A percentile compares a stretch with the other conserved stretches of the same genome.
These are phyloP conservation scores for Agrochola litura DNA, from an alignment of 2,888 invertebrate species.

Conservation along the genomic window DNA sequence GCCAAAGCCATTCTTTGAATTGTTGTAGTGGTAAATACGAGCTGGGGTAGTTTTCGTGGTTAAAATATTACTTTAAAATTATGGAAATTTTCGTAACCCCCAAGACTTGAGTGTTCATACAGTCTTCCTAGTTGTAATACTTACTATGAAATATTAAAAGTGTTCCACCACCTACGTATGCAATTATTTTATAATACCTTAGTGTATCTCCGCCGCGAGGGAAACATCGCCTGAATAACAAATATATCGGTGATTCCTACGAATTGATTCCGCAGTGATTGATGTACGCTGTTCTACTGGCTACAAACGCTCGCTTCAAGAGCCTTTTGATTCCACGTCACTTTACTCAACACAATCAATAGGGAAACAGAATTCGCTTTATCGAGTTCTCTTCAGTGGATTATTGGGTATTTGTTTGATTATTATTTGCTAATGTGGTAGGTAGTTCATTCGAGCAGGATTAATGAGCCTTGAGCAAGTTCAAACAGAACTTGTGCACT, in stretches of 20 bases:
- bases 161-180: neutral
- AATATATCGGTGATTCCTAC: slow-evolving; percentile 60
- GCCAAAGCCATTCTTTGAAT: neutral
- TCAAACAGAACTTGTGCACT: neutral
- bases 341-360: slow-evolving; percentile 52
- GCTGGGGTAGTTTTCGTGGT: neutral
- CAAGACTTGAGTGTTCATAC: neutral
- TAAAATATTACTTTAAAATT: neutral
- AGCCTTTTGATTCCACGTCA: slow-evolving; percentile 55
- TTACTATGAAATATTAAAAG: neutral
- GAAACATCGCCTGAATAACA: slow-evolving; percentile 62
- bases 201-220: slow-evolving; percentile 33
- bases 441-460: neutral
- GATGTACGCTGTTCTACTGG: slow-evolving; percentile 66
- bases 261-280: slow-evolving; percentile 72
- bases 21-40: neutral
- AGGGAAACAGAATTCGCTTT: slow-evolving; percentile 45
- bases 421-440: slow-evolving; percentile 1
- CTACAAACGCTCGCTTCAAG: slow-evolving; percentile 45
- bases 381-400: slow-evolving; percentile 11
- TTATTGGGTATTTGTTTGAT: slow-evolving; percentile 33
- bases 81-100: too few species aligned
- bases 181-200: slow-evolving; percentile 51
- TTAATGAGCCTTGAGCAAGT: neutral
- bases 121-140: neutral